Base-by-base conservation (phyloP, 2,797 vertebrate species). In the Dipus sagitta region DNA sequence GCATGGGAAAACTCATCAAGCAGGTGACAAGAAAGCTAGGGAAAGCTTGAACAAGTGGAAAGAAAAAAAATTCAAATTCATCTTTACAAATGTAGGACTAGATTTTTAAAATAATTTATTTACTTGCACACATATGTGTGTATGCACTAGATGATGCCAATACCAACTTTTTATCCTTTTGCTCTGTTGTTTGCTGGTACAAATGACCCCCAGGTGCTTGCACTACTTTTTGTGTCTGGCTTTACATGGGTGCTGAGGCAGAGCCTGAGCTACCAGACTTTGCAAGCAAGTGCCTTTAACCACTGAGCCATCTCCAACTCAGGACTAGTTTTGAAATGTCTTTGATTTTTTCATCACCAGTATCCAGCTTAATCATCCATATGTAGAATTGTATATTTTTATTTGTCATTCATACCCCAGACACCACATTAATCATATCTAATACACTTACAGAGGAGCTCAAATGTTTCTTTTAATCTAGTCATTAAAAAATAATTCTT, bases 21-120 rank as follows among this genome's bases (percentile, higher is more conserved):
- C 23, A 75, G 18, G 7, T 21, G 23, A 84, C 13, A 64, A 83
- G 90, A 74, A 30, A 84, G 10, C 17, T 38, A 62, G 79, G 28
- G 28, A 67, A 76, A 77, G 62, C 28, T 24, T 3, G 17, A 91
- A 88, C 54, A 65, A 71, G 47, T 21, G 79, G 64, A 42, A 34
- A 77, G 71, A 84, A 9, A 58, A 10, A 17, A 52, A 85, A 74
- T 21, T 82, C 54, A 95, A 96, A 93, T 60, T 88, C 62, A 92
- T 10, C 79, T 86, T 90, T 94, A 32, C 90, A 93, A 88, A 52
- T 15, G 7, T 1, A 92, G 28, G n/a, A 47, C 17, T 42, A 13
- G 15, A 54, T 75, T 89, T 81, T 95, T 58, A 13, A 13, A 54
- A 13, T 58, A 58, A 15, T 58, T 58, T 58, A 58, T 58, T 58